phyloP scores from a whole-genome alignment of 2,888 invertebrate genomes.

The Frankliniella fusca region DNA sequence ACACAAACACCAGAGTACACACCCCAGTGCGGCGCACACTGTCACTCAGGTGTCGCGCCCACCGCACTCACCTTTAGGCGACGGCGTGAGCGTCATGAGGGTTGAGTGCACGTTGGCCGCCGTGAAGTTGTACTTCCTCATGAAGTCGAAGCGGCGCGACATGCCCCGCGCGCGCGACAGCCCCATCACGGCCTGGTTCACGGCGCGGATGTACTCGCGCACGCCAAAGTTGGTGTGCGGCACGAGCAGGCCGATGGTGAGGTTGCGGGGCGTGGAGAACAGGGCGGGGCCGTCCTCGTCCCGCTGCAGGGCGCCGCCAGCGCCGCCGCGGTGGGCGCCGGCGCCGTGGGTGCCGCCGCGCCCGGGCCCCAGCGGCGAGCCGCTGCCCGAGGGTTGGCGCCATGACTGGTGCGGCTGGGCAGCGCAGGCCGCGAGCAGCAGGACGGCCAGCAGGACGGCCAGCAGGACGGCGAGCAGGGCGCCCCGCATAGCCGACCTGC shows the following conservation, averaged over 20 bases:
- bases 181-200: slow-evolving; percentile 58
- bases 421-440: slow-evolving; percentile 28
- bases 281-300: slow-evolving; percentile 36
- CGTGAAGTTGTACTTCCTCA: slow-evolving; percentile 61
- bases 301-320: slow-evolving; percentile 33
- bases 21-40: background rate
- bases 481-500: background rate
- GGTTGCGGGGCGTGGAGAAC: slow-evolving; percentile 36
- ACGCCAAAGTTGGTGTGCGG: slow-evolving; percentile 72
- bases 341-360: slow-evolving; percentile 35
- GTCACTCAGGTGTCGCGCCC: too few relatives aligned
- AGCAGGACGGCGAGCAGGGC: slow-evolving; percentile 43
- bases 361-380: slow-evolving; percentile 32
- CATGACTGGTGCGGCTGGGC: slow-evolving; percentile 33
- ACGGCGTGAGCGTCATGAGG: slow-evolving; percentile 67
- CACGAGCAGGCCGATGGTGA: slow-evolving; percentile 66
- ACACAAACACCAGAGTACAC: background rate
- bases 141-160: slow-evolving; percentile 55
- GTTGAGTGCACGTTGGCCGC: slow-evolving; percentile 59
- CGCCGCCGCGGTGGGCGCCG: slow-evolving; percentile 31
- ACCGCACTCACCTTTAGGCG: slow-evolving; percentile 69
- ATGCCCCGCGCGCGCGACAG: slow-evolving; percentile 55
- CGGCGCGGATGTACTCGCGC: slow-evolving; percentile 63
- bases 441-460: slow-evolving; percentile 44
- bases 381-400: slow-evolving; percentile 33